Evolutionary conservation across 1,140 invertebrate genomes (phyloP), one percentile per base, ranked within the genome.

Genomic region (Zelostemma sp.): DNA sequence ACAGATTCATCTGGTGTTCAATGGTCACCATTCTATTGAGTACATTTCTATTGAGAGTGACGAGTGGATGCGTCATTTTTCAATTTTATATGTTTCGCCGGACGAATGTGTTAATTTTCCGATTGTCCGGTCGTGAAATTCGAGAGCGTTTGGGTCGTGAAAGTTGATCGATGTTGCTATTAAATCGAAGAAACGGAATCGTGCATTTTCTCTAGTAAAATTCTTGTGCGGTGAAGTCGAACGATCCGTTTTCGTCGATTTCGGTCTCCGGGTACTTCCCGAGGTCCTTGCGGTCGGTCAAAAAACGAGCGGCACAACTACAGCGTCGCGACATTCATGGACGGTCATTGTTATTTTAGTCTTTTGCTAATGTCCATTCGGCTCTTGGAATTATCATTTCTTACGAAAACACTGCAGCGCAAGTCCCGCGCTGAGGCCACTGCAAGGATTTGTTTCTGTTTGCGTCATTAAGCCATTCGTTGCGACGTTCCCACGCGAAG

Each of bases 1-100:
- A 43, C 41, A 14, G 3, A 43, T n/a, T 43, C 15, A 43, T n/a
- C n/a, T n/a, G n/a, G n/a, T n/a, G n/a, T 43, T 43, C 41, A 43
- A 43, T 43, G 14, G 41, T 17, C 8, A 16, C 6, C 41, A 16
- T 43, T 43, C 41, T 31, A 6, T 11, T 31, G 28, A 11, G 5
- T 5, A 6, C 11, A 31, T 31, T 31, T 31, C 28, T 31, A 31
- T 31, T 31, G 28, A 31, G 11, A 11, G 28, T 11, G 28, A 31
- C 28, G 28, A 31, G 28, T 31, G 28, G 28, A 31, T 11, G 28
- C 28, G 28, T 31, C 28, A 31, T 31, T 31, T 31, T 31, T 31
- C 28, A 31, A 31, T 31, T 31, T 31, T 31, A 31, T 11, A 11
- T 11, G 28, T 31, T 11, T 6, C 28, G 28, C 5, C 28, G 11